These are phyloP conservation scores for Tetragonisca angustula DNA, from an alignment of 2,888 invertebrate species.

Conservation along the genomic window DNA sequence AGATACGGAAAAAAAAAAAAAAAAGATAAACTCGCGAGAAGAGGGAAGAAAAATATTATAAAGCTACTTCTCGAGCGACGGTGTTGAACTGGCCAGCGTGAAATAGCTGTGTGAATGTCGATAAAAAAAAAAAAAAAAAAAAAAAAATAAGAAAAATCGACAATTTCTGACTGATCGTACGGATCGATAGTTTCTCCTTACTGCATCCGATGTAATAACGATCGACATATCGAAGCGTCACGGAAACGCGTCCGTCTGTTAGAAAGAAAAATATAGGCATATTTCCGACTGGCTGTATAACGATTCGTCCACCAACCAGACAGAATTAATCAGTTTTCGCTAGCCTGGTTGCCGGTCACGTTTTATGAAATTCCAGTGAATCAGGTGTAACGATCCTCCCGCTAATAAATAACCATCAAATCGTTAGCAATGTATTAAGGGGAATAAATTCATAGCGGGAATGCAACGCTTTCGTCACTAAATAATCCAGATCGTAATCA, in stretches of 20 bases:
- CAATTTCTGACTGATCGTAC: conserved; percentile 6
- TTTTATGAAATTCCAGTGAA: conserved; percentile 45
- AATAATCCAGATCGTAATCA: conserved; percentile 44
- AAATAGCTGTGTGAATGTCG: neutral
- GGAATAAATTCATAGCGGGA: conserved; percentile 34
- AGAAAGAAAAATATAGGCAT: conserved; percentile 19
- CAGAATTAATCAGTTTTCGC: conserved; percentile 51
- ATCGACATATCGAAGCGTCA: conserved; percentile 36
- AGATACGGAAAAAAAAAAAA: neutral
- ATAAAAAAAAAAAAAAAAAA: conserved; percentile 11
- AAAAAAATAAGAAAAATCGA: neutral
- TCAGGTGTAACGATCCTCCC: conserved; percentile 18
- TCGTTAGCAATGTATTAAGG: conserved; percentile 30
- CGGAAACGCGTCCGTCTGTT: conserved; percentile 28
- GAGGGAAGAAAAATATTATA: neutral
- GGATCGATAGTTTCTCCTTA: neutral
- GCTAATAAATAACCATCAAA: conserved; percentile 39
- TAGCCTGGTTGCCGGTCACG: conserved; percentile 21
- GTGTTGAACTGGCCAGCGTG: neutral
- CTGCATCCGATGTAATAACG: conserved; percentile 22
- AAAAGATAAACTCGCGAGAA: neutral
- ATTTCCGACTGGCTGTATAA: conserved; percentile 18
- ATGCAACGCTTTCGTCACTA: conserved; percentile 7
- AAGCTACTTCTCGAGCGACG: neutral
- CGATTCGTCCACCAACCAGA: conserved; percentile 22